Conservation (phyloP, 2,888 invertebrate genomes). For the Eudasyphora cyanicolor region DNA sequence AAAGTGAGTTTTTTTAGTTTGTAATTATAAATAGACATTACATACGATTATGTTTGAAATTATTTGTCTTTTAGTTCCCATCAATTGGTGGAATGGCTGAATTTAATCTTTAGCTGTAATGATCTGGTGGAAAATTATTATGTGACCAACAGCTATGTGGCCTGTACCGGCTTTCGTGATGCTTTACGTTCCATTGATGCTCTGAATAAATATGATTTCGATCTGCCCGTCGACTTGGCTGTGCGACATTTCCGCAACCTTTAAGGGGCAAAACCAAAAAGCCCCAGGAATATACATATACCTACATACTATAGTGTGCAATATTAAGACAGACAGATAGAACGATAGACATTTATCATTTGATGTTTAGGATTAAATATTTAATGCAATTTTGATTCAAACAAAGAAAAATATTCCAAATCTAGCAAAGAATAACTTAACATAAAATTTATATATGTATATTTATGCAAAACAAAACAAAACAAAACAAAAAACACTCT, state of each 20-base stretch:
- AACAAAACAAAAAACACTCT: slow-evolving; percentile 34
- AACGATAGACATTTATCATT: slow-evolving; percentile 35
- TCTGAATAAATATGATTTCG: slow-evolving; percentile 91
- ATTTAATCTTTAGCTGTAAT: slow-evolving; percentile 93
- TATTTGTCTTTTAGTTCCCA: slow-evolving; percentile 84
- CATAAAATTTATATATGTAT: slow-evolving; percentile 36
- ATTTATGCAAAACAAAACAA: slow-evolving; percentile 31
- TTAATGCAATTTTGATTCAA: slow-evolving; percentile 26
- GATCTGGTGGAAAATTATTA: slow-evolving; percentile 90
- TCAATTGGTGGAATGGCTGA: slow-evolving; percentile 96
- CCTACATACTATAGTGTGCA: slow-evolving; percentile 29
- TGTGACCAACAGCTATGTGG: slow-evolving; percentile 96
- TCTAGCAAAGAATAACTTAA: background rate
- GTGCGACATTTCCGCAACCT: slow-evolving; percentile 98
- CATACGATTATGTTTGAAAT: no score
- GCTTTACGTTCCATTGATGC: slow-evolving; percentile 94
- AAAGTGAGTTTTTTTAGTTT: slow-evolving; percentile 85
- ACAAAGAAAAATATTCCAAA: slow-evolving; percentile 10
- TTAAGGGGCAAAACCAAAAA: slow-evolving; percentile 80
- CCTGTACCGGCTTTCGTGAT: slow-evolving; percentile 98
- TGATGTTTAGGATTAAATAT: slow-evolving; percentile 27
- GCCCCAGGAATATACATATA: background rate
- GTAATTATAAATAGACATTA: no score
- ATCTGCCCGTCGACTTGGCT: slow-evolving; percentile 97
- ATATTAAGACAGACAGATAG: slow-evolving; percentile 37